A percentile compares a stretch with the other conserved stretches of the same genome.
phyloP scores from a whole-genome alignment of 2,113 vertebrate genomes.

The Gadus macrocephalus region DNA sequence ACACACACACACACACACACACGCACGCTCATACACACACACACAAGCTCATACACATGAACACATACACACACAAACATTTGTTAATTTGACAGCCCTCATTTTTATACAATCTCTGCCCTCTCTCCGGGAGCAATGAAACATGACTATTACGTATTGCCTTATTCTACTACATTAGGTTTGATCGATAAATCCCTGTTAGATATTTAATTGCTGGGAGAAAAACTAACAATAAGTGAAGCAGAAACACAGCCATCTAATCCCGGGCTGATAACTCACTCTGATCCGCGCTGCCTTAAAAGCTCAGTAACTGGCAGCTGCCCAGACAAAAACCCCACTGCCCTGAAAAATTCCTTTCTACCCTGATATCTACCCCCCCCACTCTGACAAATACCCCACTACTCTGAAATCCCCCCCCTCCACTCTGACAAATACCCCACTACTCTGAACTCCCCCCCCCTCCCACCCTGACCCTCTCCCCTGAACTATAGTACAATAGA shows the following conservation, averaged over 20 bases:
- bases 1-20: not conserved
- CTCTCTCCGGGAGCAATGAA: not conserved
- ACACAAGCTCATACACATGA: not conserved
- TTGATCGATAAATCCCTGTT: not conserved
- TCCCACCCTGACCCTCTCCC: not conserved
- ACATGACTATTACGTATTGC: not conserved
- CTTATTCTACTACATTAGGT: not conserved
- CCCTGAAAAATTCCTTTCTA: not conserved
- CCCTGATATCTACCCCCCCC: not conserved
- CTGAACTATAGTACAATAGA: no score
- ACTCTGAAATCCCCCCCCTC: not conserved
- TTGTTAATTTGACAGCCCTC: no score
- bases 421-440: no score
- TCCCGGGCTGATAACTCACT: not conserved
- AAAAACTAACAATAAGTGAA: not conserved
- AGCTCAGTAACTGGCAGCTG: not conserved
- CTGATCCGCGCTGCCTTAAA: not conserved
- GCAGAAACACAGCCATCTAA: conserved; percentile 3
- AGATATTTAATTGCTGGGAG: not conserved
- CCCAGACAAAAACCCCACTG: not conserved
- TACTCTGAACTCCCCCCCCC: no score
- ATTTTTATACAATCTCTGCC: no score
- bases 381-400: not conserved
- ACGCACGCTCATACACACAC: conserved; percentile 4
- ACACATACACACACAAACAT: conserved; percentile 8